phyloP scores from a whole-genome alignment of 2,113 vertebrate species.

The Turnix velox region DNA sequence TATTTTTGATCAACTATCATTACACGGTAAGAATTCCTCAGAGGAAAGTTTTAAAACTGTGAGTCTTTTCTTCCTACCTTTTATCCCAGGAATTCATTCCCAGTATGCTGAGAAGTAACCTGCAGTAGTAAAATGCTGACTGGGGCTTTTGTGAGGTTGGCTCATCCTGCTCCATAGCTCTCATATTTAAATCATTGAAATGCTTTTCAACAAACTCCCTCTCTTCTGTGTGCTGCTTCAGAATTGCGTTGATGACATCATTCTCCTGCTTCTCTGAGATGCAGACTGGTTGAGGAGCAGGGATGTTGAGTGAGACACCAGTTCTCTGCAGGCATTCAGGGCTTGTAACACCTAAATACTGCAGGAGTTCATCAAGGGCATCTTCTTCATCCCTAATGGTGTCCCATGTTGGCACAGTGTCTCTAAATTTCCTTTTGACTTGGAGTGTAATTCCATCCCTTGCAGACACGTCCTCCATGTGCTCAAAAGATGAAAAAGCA shows the following conservation, averaged over 20 bases:
- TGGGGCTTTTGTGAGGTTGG: constrained; percentile 87
- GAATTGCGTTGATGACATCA: constrained; percentile 95
- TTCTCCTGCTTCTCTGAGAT: constrained; percentile 98
- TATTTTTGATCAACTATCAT: not conserved
- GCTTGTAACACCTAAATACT: constrained; percentile 91
- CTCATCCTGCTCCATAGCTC: constrained; percentile 86
- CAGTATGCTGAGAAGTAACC: constrained; percentile 95
- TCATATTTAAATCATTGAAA: constrained; percentile 90
- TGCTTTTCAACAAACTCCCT: constrained; percentile 88
- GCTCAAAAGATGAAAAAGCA: constrained; percentile 55
- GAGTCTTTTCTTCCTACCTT: constrained; percentile 77
- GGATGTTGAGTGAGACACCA: constrained; percentile 92
- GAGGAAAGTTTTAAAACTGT: not conserved
- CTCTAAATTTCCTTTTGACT: constrained; percentile 86
- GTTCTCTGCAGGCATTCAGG: constrained; percentile 95
- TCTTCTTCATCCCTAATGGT: constrained; percentile 90
- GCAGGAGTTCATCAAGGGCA: constrained; percentile 92
- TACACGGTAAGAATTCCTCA: not conserved
- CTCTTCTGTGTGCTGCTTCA: constrained; percentile 94
- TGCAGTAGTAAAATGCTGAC: constrained; percentile 97
- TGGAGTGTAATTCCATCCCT: constrained; percentile 80
- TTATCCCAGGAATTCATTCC: constrained; percentile 99
- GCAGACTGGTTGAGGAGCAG: constrained; percentile 89
- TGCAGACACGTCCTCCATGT: constrained; percentile 69
- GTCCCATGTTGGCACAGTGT: constrained; percentile 92